Evolutionary conservation across 2,797 vertebrate species (phyloP).

Genomic region (Masticophis lateralis): DNA sequence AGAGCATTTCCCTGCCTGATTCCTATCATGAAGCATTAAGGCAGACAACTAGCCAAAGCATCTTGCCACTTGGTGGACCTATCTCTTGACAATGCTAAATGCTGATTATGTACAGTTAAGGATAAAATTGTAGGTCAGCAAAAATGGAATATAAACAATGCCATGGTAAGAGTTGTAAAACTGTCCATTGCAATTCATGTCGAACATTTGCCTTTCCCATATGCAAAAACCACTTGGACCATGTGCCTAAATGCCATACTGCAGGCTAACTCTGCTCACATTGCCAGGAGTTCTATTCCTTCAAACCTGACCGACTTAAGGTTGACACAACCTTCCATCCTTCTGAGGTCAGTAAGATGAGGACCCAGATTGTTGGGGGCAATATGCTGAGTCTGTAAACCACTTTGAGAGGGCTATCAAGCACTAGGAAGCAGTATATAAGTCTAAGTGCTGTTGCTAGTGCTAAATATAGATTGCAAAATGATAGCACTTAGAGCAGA

Average conservation of each 20-base stretch:
- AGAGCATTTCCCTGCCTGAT: neutral
- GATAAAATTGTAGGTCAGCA: neutral
- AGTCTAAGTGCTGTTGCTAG: too few species aligned
- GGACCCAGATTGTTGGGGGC: too few species aligned
- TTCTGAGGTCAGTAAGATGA: too few species aligned
- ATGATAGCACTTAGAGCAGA: neutral
- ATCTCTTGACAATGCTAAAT: neutral
- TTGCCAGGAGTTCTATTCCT: too few species aligned
- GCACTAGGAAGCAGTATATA: too few species aligned
- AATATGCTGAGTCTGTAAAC: too few species aligned
- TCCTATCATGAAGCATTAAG: neutral
- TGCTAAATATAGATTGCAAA: neutral
- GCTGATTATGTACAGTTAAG: neutral
- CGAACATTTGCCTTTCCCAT: neutral
- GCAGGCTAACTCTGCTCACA: too few species aligned
- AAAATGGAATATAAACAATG: neutral
- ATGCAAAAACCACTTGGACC: neutral
- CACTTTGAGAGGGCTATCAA: too few species aligned
- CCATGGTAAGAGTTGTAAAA: neutral
- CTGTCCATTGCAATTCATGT: neutral
- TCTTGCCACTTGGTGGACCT: neutral
- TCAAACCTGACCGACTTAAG: too few species aligned
- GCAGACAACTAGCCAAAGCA: neutral
- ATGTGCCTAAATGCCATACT: neutral
- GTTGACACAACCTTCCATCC: too few species aligned